Conservation (phyloP, 2,888 invertebrate species). For the Cybosia mesomella region DNA sequence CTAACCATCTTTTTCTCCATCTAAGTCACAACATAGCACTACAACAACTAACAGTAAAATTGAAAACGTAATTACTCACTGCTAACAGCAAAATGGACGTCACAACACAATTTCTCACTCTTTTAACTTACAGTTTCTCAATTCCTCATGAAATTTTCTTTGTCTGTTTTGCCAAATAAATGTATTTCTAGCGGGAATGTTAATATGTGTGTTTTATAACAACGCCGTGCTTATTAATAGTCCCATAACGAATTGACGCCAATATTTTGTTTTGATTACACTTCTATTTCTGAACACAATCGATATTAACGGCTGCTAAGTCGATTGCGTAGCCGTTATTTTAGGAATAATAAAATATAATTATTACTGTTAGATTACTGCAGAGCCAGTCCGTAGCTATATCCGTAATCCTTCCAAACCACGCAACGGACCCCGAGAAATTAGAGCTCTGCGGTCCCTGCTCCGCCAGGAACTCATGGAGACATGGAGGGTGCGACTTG, state of each 20-base stretch:
- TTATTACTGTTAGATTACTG: neutral
- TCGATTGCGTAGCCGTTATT: neutral
- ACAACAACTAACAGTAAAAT: no score
- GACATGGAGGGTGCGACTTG: no score
- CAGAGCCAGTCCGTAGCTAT: no score
- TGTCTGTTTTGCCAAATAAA: neutral
- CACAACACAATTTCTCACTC: neutral
- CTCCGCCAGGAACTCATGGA: no score
- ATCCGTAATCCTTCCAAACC: no score
- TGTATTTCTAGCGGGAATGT: neutral
- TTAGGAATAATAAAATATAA: neutral
- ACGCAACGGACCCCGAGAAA: no score
- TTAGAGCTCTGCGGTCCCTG: no score
- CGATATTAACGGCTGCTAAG: slow-evolving; percentile 9
- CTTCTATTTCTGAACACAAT: slow-evolving; percentile 20
- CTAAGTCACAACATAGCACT: no score
- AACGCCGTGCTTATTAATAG: slow-evolving; percentile 1
- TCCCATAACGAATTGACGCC: slow-evolving; percentile 13
- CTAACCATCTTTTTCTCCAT: no score
- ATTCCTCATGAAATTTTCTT: neutral
- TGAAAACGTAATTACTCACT: neutral
- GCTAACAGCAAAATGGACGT: neutral
- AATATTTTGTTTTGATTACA: slow-evolving; percentile 23
- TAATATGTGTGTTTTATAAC: neutral
- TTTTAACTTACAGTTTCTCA: neutral